Conservation (phyloP, 2,113 vertebrate species). For the Anas platyrhynchos region DNA sequence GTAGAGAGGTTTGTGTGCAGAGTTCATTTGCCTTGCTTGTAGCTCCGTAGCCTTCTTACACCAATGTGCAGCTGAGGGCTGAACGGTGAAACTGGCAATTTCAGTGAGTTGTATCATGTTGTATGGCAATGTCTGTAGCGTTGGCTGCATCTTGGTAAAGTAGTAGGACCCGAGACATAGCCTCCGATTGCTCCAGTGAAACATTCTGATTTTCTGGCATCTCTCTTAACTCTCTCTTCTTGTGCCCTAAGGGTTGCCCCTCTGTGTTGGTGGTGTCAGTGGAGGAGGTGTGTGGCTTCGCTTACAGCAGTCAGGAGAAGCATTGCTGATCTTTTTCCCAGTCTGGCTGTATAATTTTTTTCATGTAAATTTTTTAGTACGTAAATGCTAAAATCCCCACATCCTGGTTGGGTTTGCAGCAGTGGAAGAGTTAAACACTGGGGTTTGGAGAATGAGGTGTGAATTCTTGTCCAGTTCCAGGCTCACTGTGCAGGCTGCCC, state of each 20-base stretch:
- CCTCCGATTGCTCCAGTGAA: neutral
- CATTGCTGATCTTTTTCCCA: neutral
- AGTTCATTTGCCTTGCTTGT: neutral
- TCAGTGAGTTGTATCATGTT: neutral
- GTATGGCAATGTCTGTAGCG: neutral
- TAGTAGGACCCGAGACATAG: neutral
- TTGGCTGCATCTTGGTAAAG: neutral
- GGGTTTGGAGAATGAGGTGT: neutral
- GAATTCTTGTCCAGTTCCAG: conserved; percentile 24
- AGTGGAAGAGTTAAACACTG: conserved; percentile 23
- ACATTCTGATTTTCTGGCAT: too few species aligned
- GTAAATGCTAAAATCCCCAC: neutral
- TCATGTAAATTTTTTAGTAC: neutral
- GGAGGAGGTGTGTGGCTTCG: neutral
- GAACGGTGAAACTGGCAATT: neutral
- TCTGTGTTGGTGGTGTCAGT: neutral
- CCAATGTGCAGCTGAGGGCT: neutral
- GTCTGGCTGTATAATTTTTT: neutral
- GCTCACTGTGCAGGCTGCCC: neutral
- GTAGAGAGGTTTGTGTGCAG: neutral
- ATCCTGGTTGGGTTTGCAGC: neutral
- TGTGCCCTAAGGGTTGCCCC: neutral
- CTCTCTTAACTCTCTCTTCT: neutral
- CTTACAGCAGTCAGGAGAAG: neutral
- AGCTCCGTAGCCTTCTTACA: neutral